Percentiles rank a stretch among this genome's conserved stretches.
phyloP scores from a whole-genome alignment of 1,140 invertebrate species.

The Drosophila suzukii region DNA sequence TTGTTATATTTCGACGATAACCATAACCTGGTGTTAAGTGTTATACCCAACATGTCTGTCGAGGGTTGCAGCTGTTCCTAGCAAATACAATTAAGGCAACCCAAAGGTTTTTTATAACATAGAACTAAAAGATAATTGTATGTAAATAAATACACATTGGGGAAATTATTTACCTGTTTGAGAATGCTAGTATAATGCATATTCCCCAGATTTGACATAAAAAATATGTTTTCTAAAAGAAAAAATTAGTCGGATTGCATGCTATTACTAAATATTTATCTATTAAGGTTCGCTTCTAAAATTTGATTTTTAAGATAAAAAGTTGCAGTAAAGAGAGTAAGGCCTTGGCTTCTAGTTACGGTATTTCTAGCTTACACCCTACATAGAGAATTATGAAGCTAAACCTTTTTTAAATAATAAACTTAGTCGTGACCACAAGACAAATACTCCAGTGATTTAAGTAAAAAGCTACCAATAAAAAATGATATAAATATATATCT shows the following conservation, averaged over 20 bases:
- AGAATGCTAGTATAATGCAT: not conserved
- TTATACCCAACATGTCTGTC: constrained; percentile 96
- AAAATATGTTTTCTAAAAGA: not conserved
- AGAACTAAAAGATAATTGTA: constrained; percentile 1
- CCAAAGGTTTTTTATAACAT: not conserved
- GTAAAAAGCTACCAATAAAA: not conserved
- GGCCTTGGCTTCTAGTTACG: not conserved
- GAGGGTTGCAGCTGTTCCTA: constrained; percentile 96
- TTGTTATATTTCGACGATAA: constrained; percentile 97
- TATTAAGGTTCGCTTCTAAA: not conserved
- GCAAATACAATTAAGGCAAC: constrained; percentile 32
- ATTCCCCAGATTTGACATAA: not conserved
- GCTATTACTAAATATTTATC: not conserved
- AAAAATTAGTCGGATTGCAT: not conserved
- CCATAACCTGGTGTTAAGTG: constrained; percentile 94
- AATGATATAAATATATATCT: not conserved
- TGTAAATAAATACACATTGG: constrained; percentile 1
- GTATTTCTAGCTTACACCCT: not conserved
- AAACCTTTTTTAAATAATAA: not conserved
- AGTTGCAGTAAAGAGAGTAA: not conserved
- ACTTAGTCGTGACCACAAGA: not conserved
- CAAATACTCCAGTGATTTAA: not conserved
- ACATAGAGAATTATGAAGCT: not conserved
- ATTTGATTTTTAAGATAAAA: not conserved
- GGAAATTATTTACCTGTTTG: not conserved